A percentile compares a stretch with the other conserved stretches of the same genome.
Conservation (phyloP, 2,797 vertebrate genomes). For the Acomys russatus region DNA sequence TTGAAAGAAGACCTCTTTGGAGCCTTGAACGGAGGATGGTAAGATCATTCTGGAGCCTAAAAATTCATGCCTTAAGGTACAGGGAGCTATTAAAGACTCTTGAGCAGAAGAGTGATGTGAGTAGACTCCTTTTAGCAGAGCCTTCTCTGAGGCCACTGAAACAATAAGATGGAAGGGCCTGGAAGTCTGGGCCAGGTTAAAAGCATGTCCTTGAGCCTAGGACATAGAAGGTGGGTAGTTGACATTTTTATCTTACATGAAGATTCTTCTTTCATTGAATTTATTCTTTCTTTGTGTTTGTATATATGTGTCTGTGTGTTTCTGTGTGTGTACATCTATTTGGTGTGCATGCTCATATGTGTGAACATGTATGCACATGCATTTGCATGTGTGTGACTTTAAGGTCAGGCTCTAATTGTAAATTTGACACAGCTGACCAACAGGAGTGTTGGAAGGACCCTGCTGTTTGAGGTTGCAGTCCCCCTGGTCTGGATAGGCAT, state of each 20-base stretch:
- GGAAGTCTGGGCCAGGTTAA: not conserved
- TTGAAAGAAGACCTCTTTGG: not conserved
- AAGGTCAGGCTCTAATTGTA: not conserved
- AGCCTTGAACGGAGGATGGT: not conserved
- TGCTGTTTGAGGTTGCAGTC: too few species aligned
- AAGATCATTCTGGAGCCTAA: not conserved
- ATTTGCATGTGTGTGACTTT: not conserved
- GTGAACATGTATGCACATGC: not conserved
- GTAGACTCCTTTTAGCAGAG: not conserved
- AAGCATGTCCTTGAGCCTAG: not conserved
- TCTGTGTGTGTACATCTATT: not conserved
- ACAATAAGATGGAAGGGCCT: too few species aligned
- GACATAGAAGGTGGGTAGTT: not conserved
- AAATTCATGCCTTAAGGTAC: not conserved
- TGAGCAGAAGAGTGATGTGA: not conserved
- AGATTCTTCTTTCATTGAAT: conserved; percentile 38
- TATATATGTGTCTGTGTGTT: not conserved
- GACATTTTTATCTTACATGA: not conserved
- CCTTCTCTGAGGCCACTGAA: fast-evolving
- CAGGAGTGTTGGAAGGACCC: too few species aligned
- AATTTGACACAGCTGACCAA: not conserved
- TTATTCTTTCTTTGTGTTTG: conserved; percentile 3
- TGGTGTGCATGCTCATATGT: not conserved
- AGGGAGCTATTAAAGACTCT: not conserved
- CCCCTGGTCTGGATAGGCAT: too few species aligned